A percentile compares a stretch with the other conserved stretches of the same genome.
These are phyloP conservation scores for Goniozus legneri DNA, from an alignment of 1,140 invertebrate species.

Conservation along the genomic window DNA sequence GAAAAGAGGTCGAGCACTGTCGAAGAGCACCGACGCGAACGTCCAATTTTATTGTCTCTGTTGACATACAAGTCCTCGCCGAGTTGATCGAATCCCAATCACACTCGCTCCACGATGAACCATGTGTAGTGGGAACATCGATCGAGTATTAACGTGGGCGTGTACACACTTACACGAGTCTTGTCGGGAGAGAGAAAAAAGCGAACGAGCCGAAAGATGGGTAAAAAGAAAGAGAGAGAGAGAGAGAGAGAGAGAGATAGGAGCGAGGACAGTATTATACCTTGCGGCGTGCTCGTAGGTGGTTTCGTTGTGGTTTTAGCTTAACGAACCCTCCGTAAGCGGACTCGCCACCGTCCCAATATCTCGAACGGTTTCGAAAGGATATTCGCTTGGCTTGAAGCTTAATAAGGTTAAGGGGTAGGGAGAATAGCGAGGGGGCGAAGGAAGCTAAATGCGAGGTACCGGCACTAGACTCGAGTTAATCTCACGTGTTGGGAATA, in stretches of 20 bases:
- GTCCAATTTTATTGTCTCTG: no score
- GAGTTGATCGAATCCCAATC: no score
- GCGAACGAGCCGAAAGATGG: no score
- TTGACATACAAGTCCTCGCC: no score
- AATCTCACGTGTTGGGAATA: slow-evolving; percentile 39
- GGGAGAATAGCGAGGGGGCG: neutral
- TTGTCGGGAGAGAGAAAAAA: no score
- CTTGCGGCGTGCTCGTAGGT: slow-evolving; percentile 19
- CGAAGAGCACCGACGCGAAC: no score
- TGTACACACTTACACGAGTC: no score
- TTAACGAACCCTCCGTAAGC: slow-evolving; percentile 38
- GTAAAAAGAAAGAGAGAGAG: neutral
- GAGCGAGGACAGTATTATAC: slow-evolving; percentile 17
- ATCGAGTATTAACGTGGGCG: no score
- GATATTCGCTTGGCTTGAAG: slow-evolving; percentile 25
- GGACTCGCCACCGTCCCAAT: slow-evolving; percentile 31
- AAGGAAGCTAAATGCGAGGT: slow-evolving; percentile 21
- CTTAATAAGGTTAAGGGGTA: slow-evolving; percentile 36
- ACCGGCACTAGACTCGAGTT: slow-evolving; percentile 23
- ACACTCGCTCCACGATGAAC: no score
- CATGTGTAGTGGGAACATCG: no score
- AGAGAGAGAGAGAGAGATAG: neutral
- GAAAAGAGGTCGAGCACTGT: no score
- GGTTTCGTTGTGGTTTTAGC: slow-evolving; percentile 27
- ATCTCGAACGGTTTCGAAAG: slow-evolving; percentile 37